Base-by-base conservation (phyloP, 2,797 vertebrate species). In the Manis javanica region DNA sequence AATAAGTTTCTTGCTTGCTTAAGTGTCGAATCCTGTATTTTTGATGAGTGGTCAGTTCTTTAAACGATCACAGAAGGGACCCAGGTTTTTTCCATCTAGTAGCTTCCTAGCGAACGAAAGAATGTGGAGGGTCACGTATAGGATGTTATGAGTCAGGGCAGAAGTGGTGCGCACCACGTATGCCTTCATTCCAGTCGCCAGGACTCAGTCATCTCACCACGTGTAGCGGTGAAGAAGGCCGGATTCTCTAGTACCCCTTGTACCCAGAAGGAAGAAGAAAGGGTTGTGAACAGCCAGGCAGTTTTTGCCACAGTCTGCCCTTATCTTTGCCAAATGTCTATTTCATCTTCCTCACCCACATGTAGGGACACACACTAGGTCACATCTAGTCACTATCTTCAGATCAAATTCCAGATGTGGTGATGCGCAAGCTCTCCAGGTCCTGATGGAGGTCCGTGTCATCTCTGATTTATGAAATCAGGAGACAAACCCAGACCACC, bases 71-170 rank as follows among this genome's bases (percentile, higher is more conserved):
- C 42, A 14, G 1, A 3, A 55, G 39, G 42, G 18, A 31, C 18
- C n/a, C 24, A 46, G 13, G 12, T 46, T 82, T 18, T 57, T 68
- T 75, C 26, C 14, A 29, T n/a, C 59, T 46, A 46, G 55, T 0
- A 55, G 87, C 24, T 61, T 77, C 63, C 3, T 3, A 72, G 24
- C 34, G 16, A 10, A 21, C 68, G 63, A 39, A 59, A 31, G 51
- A n/a, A 37, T 26, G 2, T 0, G 21, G 51, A 10, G 0, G 9
- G 2, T n/a, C 34, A 10, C 2, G 7, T 19, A 3, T 2, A 15
- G 68, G n/a, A 75, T 42, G 16, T 39, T 1, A 9, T 0, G 29
- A n/a, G 29, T 31, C 18, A 6, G 31, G 53, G 13, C 16, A 2
- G n/a, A 31, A 57, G 26, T n/a, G 42, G 16, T 8, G 8, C 16